Evolutionary conservation across 2,113 vertebrate genomes (phyloP), one percentile per base, ranked within the genome.

Genomic region (Lontra canadensis): DNA sequence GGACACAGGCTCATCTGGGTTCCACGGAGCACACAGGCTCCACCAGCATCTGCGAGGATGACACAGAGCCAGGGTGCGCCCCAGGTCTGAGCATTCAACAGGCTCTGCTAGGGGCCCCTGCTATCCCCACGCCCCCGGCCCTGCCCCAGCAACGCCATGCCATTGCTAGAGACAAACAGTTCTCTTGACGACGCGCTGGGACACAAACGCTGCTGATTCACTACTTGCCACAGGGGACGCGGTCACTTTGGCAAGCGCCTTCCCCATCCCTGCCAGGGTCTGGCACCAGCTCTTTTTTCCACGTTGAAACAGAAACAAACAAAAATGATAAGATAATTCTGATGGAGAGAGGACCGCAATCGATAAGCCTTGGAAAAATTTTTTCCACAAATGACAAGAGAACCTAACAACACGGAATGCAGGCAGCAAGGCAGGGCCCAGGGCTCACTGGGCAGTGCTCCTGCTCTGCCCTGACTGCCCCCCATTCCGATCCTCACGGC

Each of bases 291-390:
- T 87, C 79, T 67, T 98, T 98, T 78, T 98, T 98, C 98, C 96
- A 88, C 87, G 96, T 98, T 98, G 95, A 97, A 98, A 97, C 63
- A 94, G 95, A 97, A 98, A 98, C 96, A 98, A 98, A 98, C 69
- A 98, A 95, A 97, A 96, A 85, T 63, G 96, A 97, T 97, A 98
- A 98, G 98, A 94, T 13, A 65, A 42, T 96, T 97, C 78, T 97
- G 74, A 97, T 63, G 97, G 89, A 92, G 63, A n/a, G 79, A 97
- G 61, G 84, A 39, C 69, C 84, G 86, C 52, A 98, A 97, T 17
- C 96, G 84, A 97, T 95, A 97, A 97, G 90, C 55, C 83, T 69
- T 84, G 95, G 98, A 96, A 98, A 98, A 63, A 92, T 34, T 81
- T 95, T 84, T 96, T 42, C 96, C 61, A 78, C 26, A 95, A 92